Evolutionary conservation across 1,140 invertebrate genomes (phyloP), one percentile per base, ranked within the genome.

Genomic region (Meloidogyne hapla): DNA sequence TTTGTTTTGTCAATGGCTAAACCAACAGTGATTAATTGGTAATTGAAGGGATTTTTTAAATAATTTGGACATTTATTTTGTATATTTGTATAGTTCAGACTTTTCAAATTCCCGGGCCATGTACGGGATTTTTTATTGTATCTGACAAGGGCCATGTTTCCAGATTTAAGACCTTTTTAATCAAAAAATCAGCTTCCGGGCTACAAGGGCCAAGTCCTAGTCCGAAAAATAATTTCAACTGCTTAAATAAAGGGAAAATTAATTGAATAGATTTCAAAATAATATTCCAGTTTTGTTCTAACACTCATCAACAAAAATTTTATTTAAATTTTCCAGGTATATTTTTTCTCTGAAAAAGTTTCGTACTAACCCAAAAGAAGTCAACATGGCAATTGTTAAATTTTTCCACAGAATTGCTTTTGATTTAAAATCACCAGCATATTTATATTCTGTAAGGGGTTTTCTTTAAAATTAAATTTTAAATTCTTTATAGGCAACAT

Each of bases 351-450:
- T 81, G 21, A 83, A 81, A 33, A 74, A 69, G 1, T 81, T 74
- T 62, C 56, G 71, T 23, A 75, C 48, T 18, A 81, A 81, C 40
- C 23, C 48, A 21, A n/a, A 21, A 25, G 76, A 83, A 56, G 26
- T 81, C 8, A 81, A 81, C 38, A 69, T 79, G 69, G 77, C 80
- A 13, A 66, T 81, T 62, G 15, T 81, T 13, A 81, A 81, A 69
- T 25, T 81, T 28, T 71, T 81, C 42, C 81, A 81, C 72, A 64
- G 80, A 18, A 80, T 83, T 75, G 80, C 80, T 10, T 83, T 81
- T 69, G 81, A 81, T 33, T 56, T 81, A 38, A 79, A 81, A 25
- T 68, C 38, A 6, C 80, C 80, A 21, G 40, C 77, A 42, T 18
- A 65, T 13, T 65, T 81, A 28, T 81, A 83, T 56, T 45, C 66